These are phyloP conservation scores for Sebastes oblongus DNA, from an alignment of 2,797 vertebrate species.

Conservation along the genomic window DNA sequence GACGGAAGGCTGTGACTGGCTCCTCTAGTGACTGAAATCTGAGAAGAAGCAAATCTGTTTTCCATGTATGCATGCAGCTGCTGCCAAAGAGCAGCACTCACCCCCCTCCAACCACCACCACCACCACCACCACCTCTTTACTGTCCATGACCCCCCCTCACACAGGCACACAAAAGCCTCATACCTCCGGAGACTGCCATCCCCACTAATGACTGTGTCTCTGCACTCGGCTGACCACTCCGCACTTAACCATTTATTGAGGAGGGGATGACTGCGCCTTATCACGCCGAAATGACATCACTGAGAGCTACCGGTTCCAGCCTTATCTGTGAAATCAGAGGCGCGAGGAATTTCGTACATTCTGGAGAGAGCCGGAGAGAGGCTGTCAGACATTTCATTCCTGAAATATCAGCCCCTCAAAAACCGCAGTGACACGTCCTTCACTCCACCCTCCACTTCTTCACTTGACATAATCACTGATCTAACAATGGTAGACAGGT, in stretches of 20 bases:
- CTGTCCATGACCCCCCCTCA: conserved; percentile 61
- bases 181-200: conserved; percentile 58
- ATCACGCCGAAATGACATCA: conserved; percentile 65
- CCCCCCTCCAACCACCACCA: conserved; percentile 8
- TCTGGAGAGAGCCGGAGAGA: conserved; percentile 37
- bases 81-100: conserved; percentile 73
- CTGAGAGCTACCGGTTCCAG: conserved; percentile 56
- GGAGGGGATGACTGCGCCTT: conserved; percentile 48
- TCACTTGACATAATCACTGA: conserved; percentile 71
- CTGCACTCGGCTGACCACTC: conserved; percentile 54
- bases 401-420: conserved; percentile 71
- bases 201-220: conserved; percentile 70
- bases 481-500: conserved; percentile 71
- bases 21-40: conserved; percentile 77
- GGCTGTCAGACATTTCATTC: conserved; percentile 73
- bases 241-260: conserved; percentile 64
- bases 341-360: conserved; percentile 53
- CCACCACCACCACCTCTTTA: conserved; percentile 55
- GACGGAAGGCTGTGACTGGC: conserved; percentile 39
- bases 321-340: conserved; percentile 74
- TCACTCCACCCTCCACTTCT: conserved; percentile 63
- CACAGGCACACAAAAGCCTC: conserved; percentile 44
- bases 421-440: conserved; percentile 58
- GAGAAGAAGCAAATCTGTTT: conserved; percentile 82
- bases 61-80: conserved; percentile 80